Evolutionary conservation across 2,888 invertebrate species (phyloP).

Genomic region (Diaprepes abbreviatus): DNA sequence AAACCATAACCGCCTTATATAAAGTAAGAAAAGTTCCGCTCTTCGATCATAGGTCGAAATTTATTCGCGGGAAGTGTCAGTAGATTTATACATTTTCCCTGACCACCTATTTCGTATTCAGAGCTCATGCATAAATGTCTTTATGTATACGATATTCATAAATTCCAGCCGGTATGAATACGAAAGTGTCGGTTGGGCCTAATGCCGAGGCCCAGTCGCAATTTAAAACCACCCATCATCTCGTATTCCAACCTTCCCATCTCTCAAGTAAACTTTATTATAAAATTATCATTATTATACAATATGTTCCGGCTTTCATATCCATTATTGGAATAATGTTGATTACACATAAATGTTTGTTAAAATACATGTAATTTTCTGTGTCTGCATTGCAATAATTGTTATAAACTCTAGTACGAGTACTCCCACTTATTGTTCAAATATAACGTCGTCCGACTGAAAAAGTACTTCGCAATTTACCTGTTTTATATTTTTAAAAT

Average conservation of each 20-base stretch:
- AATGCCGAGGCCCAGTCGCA: conserved; percentile 23
- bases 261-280: not conserved
- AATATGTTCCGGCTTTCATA: too few relatives aligned
- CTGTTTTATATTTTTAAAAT: too few relatives aligned
- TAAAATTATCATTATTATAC: too few relatives aligned
- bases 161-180: conserved; percentile 46
- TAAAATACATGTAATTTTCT: too few relatives aligned
- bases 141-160: conserved; percentile 50
- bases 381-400: too few relatives aligned
- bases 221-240: conserved; percentile 8
- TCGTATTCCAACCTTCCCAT: not conserved
- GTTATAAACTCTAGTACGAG: too few relatives aligned
- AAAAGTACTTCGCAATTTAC: too few relatives aligned
- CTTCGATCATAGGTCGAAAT: conserved; percentile 45
- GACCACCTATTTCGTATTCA: conserved; percentile 46
- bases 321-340: too few relatives aligned
- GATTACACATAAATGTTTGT: too few relatives aligned
- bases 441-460: too few relatives aligned
- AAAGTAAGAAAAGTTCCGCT: conserved; percentile 38
- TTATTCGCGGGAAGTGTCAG: conserved; percentile 43
- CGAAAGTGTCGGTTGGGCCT: conserved; percentile 36
- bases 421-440: too few relatives aligned
- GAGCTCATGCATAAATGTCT: conserved; percentile 43
- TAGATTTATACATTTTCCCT: conserved; percentile 42
- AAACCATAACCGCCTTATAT: conserved; percentile 12